Evolutionary conservation across 2,113 vertebrate genomes (phyloP).

Genomic region (Sylvia atricapilla): DNA sequence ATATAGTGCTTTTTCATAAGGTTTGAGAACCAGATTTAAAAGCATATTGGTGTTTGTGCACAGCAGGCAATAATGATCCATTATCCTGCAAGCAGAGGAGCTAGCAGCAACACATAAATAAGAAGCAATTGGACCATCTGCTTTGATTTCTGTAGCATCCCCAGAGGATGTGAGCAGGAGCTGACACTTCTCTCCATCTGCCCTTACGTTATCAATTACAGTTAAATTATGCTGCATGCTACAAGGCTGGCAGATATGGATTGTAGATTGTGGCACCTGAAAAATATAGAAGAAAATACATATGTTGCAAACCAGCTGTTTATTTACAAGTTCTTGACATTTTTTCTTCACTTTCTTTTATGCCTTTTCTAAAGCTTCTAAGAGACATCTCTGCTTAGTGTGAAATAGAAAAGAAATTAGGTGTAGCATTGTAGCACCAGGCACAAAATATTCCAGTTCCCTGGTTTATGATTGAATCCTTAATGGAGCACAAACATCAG

Average conservation of each 20-base stretch:
- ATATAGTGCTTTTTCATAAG: constrained; percentile 86
- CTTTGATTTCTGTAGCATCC: constrained; percentile 91
- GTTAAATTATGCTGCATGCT: constrained; percentile 86
- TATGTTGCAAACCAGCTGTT: constrained; percentile 81
- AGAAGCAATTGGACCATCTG: constrained; percentile 98
- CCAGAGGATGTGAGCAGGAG: constrained; percentile 82
- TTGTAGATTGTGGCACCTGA: constrained; percentile 78
- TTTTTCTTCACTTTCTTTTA: constrained; percentile 70
- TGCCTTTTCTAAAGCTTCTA: constrained; percentile 74
- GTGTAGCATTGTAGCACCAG: constrained; percentile 45
- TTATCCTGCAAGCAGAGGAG: constrained; percentile 86
- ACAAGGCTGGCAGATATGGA: constrained; percentile 82
- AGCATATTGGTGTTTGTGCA: constrained; percentile 98
- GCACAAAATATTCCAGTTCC: constrained; percentile 60
- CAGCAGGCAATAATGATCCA: constrained; percentile 96
- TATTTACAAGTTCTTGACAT: constrained; percentile 79
- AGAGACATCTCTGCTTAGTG: constrained; percentile 65
- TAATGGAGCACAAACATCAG: constrained; percentile 4
- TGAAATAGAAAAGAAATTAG: constrained; percentile 74
- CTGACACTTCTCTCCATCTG: constrained; percentile 89
- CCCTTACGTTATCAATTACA: constrained; percentile 98
- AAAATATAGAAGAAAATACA: constrained; percentile 82
- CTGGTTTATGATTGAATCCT: constrained; percentile 37
- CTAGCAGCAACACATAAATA: constrained; percentile 94
- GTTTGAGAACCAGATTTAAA: constrained; percentile 91